Percentiles rank a stretch among this genome's conserved stretches.
These are phyloP conservation scores for Oscheius sp. DNA, from an alignment of 1,140 invertebrate genomes.

Conservation along the genomic window DNA sequence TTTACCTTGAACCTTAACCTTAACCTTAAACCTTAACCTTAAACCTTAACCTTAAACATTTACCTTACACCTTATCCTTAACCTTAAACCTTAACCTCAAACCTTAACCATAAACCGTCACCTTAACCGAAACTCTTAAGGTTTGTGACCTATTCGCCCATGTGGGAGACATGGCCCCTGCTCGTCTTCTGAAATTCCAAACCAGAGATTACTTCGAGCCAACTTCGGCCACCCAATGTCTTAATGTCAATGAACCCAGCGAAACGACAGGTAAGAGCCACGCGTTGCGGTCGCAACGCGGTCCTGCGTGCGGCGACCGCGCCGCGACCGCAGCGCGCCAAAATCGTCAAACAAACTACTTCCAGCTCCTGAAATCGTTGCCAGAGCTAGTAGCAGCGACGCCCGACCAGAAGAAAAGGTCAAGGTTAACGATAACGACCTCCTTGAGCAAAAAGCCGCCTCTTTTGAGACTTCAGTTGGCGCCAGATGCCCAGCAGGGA, in stretches of 20 bases:
- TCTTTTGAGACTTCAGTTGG: slow-evolving; percentile 6
- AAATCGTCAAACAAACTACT: no score
- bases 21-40: no score
- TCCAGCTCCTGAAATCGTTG: background rate
- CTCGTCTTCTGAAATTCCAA: slow-evolving; percentile 59
- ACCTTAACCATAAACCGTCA: no score
- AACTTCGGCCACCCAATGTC: slow-evolving; percentile 51
- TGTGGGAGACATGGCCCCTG: slow-evolving; percentile 56
- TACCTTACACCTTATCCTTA: no score
- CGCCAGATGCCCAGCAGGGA: background rate
- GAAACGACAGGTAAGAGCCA: background rate
- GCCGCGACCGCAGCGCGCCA: no score
- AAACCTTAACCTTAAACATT: no score
- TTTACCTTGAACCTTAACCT: no score
- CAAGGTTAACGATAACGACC: slow-evolving; percentile 2
- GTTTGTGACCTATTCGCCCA: slow-evolving; percentile 60
- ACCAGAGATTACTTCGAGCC: slow-evolving; percentile 60
- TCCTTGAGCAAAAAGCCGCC: background rate
- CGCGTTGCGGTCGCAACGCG: background rate
- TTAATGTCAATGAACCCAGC: slow-evolving; percentile 6
- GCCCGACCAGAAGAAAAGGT: background rate
- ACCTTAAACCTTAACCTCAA: no score
- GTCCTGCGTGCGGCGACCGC: no score
- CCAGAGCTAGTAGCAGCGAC: background rate
- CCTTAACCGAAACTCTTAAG: slow-evolving; percentile 21